These are phyloP conservation scores for Heliconius congener DNA, from an alignment of 1,140 invertebrate species.

Conservation along the genomic window DNA sequence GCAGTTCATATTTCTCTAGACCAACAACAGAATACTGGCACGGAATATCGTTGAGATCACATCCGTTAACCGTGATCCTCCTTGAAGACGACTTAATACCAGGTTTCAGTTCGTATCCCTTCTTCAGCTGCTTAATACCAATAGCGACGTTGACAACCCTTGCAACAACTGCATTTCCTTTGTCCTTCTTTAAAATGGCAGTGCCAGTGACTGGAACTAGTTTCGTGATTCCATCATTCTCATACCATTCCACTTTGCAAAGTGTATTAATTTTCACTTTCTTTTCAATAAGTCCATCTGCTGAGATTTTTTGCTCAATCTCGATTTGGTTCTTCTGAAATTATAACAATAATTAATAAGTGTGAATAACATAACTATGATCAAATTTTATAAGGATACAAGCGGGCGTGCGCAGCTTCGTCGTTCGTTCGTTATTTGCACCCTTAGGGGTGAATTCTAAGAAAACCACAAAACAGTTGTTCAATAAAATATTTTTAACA, in stretches of 20 bases:
- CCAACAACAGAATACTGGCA: conserved; percentile 86
- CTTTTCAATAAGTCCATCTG: conserved; percentile 83
- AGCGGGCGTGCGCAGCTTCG: too few relatives aligned
- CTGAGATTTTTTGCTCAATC: conserved; percentile 71
- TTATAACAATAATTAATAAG: conserved; percentile 27
- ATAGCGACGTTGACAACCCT: conserved; percentile 83
- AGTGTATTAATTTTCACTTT: conserved; percentile 83
- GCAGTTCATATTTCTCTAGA: conserved; percentile 86
- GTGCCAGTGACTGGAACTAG: conserved; percentile 83
- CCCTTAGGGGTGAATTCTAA: too few relatives aligned
- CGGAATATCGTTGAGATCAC: conserved; percentile 84
- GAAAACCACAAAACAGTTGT: too few relatives aligned
- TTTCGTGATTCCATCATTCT: conserved; percentile 82
- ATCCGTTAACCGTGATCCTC: conserved; percentile 83
- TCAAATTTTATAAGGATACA: background rate
- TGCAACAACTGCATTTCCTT: conserved; percentile 74
- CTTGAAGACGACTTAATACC: conserved; percentile 84
- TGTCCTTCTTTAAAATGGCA: conserved; percentile 81
- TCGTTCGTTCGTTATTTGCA: too few relatives aligned
- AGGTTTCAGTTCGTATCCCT: conserved; percentile 83
- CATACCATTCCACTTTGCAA: conserved; percentile 86
- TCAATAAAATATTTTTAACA: too few relatives aligned
- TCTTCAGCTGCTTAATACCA: conserved; percentile 81
- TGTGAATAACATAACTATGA: background rate
- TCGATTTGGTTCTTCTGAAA: conserved; percentile 78